phyloP scores from a whole-genome alignment of 2,797 vertebrate genomes.

The Mastacembelus armatus region DNA sequence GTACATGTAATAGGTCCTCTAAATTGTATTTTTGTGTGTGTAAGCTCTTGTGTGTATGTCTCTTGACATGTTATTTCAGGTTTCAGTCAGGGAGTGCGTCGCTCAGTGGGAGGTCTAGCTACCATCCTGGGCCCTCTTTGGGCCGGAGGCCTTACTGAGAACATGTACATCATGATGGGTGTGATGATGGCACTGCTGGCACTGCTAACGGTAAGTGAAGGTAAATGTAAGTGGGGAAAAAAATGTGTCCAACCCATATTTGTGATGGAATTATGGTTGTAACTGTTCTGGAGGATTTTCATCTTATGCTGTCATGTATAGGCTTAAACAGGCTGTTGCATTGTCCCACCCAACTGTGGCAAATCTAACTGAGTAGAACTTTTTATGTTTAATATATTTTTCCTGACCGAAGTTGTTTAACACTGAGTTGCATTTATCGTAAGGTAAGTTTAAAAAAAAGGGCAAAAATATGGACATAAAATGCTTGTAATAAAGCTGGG shows the following conservation, averaged over 20 bases:
- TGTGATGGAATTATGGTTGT: background rate
- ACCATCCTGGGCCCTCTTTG: constrained; percentile 90
- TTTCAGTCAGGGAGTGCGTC: constrained; percentile 88
- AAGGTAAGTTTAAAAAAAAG: too few relatives aligned
- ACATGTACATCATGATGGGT: constrained; percentile 88
- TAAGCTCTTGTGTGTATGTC: background rate
- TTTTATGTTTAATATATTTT: too few relatives aligned
- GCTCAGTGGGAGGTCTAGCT: constrained; percentile 87
- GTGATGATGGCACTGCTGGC: constrained; percentile 87
- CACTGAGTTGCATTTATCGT: too few relatives aligned
- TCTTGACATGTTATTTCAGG: constrained; percentile 62
- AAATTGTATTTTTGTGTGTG: background rate
- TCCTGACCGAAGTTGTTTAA: too few relatives aligned
- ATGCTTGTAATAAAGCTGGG: constrained; percentile 35
- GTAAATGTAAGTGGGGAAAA: background rate
- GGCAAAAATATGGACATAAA: constrained; percentile 2
- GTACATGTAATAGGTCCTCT: too few relatives aligned
- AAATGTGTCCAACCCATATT: background rate
- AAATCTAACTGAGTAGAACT: background rate
- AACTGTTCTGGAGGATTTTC: background rate
- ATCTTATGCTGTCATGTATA: background rate
- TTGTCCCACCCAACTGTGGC: background rate
- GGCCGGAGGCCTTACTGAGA: constrained; percentile 85
- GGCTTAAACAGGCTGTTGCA: background rate
- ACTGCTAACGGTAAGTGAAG: constrained; percentile 81